phyloP scores from a whole-genome alignment of 2,113 vertebrate species.

The Oxyruncus cristatus region DNA sequence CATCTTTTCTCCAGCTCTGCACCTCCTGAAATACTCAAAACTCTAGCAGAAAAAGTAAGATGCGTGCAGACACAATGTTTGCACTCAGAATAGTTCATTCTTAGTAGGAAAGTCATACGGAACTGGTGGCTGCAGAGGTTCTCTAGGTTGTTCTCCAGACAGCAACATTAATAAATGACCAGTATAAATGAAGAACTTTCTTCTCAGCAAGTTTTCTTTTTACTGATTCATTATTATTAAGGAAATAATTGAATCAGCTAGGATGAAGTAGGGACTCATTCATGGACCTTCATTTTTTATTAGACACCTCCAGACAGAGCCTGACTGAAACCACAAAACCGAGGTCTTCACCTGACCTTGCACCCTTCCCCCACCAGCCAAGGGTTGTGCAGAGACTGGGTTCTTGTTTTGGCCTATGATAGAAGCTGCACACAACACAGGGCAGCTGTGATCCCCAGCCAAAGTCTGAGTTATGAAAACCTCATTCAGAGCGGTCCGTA shows the following conservation, averaged over 20 bases:
- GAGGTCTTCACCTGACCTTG: background rate
- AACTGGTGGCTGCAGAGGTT: background rate
- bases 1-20: background rate
- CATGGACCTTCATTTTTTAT: background rate
- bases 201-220: background rate
- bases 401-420: background rate
- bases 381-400: background rate
- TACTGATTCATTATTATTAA: background rate
- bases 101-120: background rate
- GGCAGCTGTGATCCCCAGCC: constrained; percentile 17
- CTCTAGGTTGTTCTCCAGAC: background rate
- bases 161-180: background rate
- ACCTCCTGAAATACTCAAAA: background rate
- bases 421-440: background rate
- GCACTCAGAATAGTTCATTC: background rate
- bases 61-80: background rate
- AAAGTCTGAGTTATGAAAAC: constrained; percentile 41
- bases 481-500: background rate
- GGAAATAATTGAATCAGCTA: background rate
- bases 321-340: background rate
- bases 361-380: background rate
- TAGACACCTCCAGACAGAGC: background rate
- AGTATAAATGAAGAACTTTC: background rate
- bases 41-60: background rate
- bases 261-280: background rate